phyloP scores from a whole-genome alignment of 1,140 invertebrate genomes.

The Macrobrachium nipponense region DNA sequence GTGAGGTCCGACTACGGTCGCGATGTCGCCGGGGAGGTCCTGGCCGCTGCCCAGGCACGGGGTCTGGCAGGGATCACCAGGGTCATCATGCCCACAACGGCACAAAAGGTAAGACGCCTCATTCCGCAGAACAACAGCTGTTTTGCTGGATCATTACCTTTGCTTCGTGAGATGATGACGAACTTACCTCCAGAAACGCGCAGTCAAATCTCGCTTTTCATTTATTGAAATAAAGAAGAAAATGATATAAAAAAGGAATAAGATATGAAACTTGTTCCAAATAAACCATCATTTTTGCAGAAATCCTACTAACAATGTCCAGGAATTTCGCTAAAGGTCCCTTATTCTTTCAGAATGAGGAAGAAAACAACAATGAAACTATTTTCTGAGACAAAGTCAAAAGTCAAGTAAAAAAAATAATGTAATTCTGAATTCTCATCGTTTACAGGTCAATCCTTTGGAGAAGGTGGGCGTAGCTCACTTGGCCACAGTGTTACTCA shows the following conservation, averaged over 20 bases:
- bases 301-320: no score
- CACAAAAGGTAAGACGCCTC: not conserved
- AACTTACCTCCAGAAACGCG: not conserved
- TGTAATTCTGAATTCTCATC: not conserved
- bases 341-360: no score
- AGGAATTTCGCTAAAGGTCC: no score
- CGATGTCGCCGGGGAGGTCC: constrained; percentile 45
- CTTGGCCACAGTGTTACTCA: constrained; percentile 20
- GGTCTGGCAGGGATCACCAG: constrained; percentile 40
- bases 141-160: not conserved
- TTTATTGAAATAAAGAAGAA: no score
- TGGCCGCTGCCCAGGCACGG: constrained; percentile 26
- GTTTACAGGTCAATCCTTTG: not conserved
- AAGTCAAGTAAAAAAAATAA: not conserved
- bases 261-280: no score
- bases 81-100: constrained; percentile 36
- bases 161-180: not conserved
- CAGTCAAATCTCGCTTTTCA: no score
- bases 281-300: no score
- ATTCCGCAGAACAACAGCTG: not conserved
- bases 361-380: no score
- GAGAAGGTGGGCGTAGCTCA: constrained; percentile 16
- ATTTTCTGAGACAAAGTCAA: no score
- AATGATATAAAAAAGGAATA: no score
- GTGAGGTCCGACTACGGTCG: constrained; percentile 46